These are phyloP conservation scores for Patella vulgata DNA, from an alignment of 1,140 invertebrate species.

Conservation along the genomic window DNA sequence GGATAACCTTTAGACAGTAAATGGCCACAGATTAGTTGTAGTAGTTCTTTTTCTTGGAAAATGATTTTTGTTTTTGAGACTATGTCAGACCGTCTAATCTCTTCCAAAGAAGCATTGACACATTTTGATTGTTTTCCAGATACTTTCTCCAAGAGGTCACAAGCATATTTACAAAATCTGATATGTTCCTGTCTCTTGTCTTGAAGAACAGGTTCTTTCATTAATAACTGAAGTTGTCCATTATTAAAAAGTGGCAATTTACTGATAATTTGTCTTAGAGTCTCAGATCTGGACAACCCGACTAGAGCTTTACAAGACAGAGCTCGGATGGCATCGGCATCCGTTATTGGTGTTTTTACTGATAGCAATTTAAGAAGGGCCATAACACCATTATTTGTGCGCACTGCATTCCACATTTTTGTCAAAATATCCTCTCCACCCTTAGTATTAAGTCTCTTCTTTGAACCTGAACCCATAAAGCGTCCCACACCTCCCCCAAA, in stretches of 20 bases:
- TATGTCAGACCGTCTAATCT: conserved; percentile 81
- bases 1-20: conserved; percentile 77
- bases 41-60: conserved; percentile 91
- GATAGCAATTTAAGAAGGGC: conserved; percentile 80
- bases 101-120: conserved; percentile 58
- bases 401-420: conserved; percentile 91
- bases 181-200: conserved; percentile 96
- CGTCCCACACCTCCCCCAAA: conserved; percentile 74
- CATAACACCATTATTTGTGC: conserved; percentile 97
- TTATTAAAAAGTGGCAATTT: conserved; percentile 95
- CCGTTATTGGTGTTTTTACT: conserved; percentile 93
- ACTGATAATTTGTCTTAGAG: conserved; percentile 93
- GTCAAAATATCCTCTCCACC: conserved; percentile 87
- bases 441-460: conserved; percentile 78
- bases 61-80: conserved; percentile 95
- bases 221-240: conserved; percentile 90
- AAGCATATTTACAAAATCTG: conserved; percentile 93
- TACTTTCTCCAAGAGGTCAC: conserved; percentile 89
- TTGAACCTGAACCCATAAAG: conserved; percentile 72
- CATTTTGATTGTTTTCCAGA: conserved; percentile 80
- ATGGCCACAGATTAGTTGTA: conserved; percentile 92
- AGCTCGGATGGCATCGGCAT: conserved; percentile 92
- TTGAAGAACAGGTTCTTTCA: conserved; percentile 95
- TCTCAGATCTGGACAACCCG: conserved; percentile 90
- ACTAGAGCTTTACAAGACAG: conserved; percentile 91